Percentiles rank a stretch among this genome's conserved stretches.
These are phyloP conservation scores for Saccopteryx bilineata DNA, from an alignment of 2,113 vertebrate genomes.

Conservation along the genomic window DNA sequence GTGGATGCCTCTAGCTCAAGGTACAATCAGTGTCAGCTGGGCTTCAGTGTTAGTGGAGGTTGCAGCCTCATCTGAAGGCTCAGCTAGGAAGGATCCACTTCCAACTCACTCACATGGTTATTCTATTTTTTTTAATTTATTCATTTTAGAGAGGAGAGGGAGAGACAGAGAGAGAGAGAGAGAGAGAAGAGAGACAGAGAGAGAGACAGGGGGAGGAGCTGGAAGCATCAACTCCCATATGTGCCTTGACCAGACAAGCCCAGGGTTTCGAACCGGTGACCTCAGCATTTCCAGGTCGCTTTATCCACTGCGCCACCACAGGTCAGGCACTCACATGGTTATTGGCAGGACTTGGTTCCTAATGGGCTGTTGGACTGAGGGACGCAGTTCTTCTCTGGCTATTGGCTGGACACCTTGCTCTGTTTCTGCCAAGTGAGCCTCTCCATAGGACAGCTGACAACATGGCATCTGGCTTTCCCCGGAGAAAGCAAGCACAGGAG, in stretches of 20 bases:
- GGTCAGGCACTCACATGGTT: rapidly evolving
- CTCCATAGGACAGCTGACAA: background rate
- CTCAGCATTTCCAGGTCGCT: too few relatives aligned
- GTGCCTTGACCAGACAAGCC: too few relatives aligned
- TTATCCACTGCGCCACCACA: too few relatives aligned
- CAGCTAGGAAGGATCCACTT: rapidly evolving
- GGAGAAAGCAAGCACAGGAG: background rate
- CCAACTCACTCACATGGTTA: rapidly evolving
- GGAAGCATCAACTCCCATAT: too few relatives aligned
- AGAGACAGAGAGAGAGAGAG: too few relatives aligned
- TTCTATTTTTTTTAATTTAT: too few relatives aligned
- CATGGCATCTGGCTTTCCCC: rapidly evolving
- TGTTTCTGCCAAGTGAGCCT: background rate
- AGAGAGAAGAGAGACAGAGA: too few relatives aligned
- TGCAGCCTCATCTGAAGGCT: background rate
- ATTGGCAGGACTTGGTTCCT: background rate
- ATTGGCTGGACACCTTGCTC: background rate
- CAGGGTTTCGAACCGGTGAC: too few relatives aligned
- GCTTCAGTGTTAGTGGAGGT: background rate
- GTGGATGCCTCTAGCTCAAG: background rate
- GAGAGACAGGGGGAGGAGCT: too few relatives aligned
- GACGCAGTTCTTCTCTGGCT: background rate
- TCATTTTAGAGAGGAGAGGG: too few relatives aligned
- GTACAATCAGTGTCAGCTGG: background rate
- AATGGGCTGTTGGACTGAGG: background rate